Evolutionary conservation across 2,888 invertebrate species (phyloP), one percentile per base, ranked within the genome.

Genomic region (Drosophila sordidula): DNA sequence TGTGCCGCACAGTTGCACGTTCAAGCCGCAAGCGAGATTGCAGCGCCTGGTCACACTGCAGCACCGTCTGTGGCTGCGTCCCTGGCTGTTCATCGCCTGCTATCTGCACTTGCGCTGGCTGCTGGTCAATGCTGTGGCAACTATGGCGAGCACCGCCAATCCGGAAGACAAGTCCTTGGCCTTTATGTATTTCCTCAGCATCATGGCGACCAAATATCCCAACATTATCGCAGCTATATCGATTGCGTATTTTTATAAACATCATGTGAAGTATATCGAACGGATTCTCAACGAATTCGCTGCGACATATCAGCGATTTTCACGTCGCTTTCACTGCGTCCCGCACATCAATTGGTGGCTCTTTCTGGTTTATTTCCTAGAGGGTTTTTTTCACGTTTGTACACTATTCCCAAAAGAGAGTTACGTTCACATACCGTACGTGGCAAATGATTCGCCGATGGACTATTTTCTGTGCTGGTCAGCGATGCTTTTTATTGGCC

Each of bases 11-110:
- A 29, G 11, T 6, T 26, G 51, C 9, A 57, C 32, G 9, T 84
- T 78, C 22, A 8, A 22, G 36, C 38, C 26, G 1, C 29, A 41
- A 6, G 8, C 4, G 1, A 22, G 8, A 6, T 11, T 80, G 39
- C 50, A 65, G 8, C 3, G 5, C 4, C 1, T 56, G 2, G 41
- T 82, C 12, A 45, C 26, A n/a, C 11, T 65, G 8, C 14, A 67
- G 39, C 80, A 80, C 45, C 34, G 44, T 26, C 6, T 83, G 16
- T 86, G 77, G 70, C 16, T 77, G 1, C 46, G 59, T n/a, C 77
- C 87, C 4, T 83, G 65, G 47, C 22, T 83, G 0, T 8, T 51
- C 6, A 0, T 59, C 0, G 3, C 12, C 0, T 0, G 38, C 9
- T 3, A 22, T 12, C 1, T 64, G 12, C 11, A 68, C 16, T 2